These are phyloP conservation scores for Caenorhabditis inopinata DNA, from an alignment of 1,140 invertebrate genomes.

Conservation along the genomic window DNA sequence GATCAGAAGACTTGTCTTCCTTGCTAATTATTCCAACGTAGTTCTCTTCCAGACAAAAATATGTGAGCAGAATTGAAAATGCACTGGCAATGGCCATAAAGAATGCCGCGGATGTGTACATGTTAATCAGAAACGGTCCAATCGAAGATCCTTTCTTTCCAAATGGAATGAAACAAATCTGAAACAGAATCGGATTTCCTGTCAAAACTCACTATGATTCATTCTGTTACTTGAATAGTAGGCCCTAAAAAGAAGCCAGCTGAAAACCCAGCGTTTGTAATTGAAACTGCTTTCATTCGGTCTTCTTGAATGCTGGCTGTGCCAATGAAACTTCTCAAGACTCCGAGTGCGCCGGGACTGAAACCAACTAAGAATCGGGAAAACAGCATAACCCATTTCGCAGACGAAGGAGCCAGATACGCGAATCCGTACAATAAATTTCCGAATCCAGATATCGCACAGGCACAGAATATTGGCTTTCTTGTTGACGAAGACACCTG, in stretches of 20 bases:
- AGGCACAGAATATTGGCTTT: conserved; percentile 27
- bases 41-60: conserved; percentile 25
- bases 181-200: background rate
- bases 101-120: conserved; percentile 24
- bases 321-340: conserved; percentile 31
- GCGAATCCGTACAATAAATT: conserved; percentile 18
- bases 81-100: conserved; percentile 16
- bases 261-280: conserved; percentile 22
- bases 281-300: conserved; percentile 25
- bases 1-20: conserved; percentile 8
- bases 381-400: background rate
- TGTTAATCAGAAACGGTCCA: conserved; percentile 33
- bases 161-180: conserved; percentile 38
- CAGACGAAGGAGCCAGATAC: conserved; percentile 1
- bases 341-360: conserved; percentile 30
- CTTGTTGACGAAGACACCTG: conserved; percentile 36
- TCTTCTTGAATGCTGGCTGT: conserved; percentile 34
- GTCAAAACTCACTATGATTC: too few species aligned
- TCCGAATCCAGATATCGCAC: conserved; percentile 1
- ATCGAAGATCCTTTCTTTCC: conserved; percentile 9
- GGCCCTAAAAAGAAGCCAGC: conserved; percentile 35
- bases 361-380: conserved; percentile 27
- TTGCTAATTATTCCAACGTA: conserved; percentile 7
- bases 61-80: background rate
- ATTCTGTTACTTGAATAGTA: background rate